These are phyloP conservation scores for Asarcornis scutulata DNA, from an alignment of 2,113 vertebrate genomes.

Conservation along the genomic window DNA sequence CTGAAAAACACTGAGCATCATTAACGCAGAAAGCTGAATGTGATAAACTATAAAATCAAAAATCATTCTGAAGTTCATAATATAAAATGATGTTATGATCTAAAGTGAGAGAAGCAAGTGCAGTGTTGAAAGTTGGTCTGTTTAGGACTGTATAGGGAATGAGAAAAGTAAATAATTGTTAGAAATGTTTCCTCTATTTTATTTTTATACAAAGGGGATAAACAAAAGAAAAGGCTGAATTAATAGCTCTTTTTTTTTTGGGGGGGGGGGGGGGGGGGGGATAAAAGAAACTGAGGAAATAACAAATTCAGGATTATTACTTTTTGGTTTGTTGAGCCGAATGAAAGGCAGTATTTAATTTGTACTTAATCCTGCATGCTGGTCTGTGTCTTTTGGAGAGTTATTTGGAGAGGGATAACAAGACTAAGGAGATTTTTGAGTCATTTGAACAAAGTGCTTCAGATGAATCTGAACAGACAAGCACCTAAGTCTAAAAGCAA, in stretches of 20 bases:
- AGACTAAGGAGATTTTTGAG: background rate
- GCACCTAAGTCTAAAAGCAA: background rate
- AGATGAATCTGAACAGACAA: background rate
- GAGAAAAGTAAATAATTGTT: background rate
- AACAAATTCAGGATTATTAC: background rate
- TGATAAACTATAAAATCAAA: background rate
- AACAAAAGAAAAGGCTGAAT: background rate
- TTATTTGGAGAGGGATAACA: background rate
- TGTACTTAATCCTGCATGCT: background rate
- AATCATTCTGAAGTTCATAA: background rate
- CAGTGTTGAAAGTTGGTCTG: background rate
- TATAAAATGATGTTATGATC: background rate
- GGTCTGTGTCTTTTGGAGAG: background rate
- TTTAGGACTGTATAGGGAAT: rapidly evolving
- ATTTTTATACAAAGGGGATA: background rate
- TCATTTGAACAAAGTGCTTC: background rate
- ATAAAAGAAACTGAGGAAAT: background rate
- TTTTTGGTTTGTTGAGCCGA: background rate
- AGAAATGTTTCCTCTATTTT: background rate
- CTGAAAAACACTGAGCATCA: background rate
- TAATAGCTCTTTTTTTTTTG: background rate
- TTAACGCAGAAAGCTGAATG: background rate
- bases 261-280: too few species aligned
- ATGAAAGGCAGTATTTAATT: background rate
- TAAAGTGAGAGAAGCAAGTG: background rate